Base-by-base conservation (phyloP, 1,140 invertebrate genomes). In the Tetramorium parvispinum region DNA sequence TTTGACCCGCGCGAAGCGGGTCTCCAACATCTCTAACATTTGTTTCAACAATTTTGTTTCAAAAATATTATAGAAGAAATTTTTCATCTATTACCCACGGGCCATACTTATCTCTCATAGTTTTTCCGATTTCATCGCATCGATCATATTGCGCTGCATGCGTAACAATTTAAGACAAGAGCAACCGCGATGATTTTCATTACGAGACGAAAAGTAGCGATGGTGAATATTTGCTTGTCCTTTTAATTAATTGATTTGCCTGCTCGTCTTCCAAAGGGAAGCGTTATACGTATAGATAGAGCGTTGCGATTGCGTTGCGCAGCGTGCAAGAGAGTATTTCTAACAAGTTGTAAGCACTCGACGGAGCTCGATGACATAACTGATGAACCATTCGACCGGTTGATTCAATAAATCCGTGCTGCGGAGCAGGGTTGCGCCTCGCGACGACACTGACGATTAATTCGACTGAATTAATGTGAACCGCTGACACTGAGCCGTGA, bases 401-500 rank as follows among this genome's bases (percentile, higher is more conserved):
- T 95, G 94, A 95, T 95, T 95, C 94, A 95, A 95, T 95, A 95
- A 95, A 95, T 95, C 94, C 93, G 94, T 94, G 94, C 93, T 90
- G 66, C 88, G 86, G 89, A 91, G 91, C 88, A 90, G 90, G 90
- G 92, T 93, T 93, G 91, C 87, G 93, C 91, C 90, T 93, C 86
- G 83, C 90, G 91, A 85, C 90, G 91, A 93, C 92, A 91, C 91
- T 93, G 81, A 92, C 91, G 93, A 95, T 95, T 95, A 95, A 95
- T 95, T 94, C 93, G 91, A 94, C 93, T 92, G 92, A 95, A 94
- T 95, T 94, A 95, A 95, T 93, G 91, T 93, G 92, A 94, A 94
- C 91, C 92, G 92, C 85, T 93, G 93, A 94, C 94, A 94, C 91
- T 76, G 88, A 79, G 92, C 89, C 92, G 90, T 87, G 89, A 92